Evolutionary conservation across 2,888 invertebrate species (phyloP), one percentile per base, ranked within the genome.

Genomic region (Cheilosia grossa): DNA sequence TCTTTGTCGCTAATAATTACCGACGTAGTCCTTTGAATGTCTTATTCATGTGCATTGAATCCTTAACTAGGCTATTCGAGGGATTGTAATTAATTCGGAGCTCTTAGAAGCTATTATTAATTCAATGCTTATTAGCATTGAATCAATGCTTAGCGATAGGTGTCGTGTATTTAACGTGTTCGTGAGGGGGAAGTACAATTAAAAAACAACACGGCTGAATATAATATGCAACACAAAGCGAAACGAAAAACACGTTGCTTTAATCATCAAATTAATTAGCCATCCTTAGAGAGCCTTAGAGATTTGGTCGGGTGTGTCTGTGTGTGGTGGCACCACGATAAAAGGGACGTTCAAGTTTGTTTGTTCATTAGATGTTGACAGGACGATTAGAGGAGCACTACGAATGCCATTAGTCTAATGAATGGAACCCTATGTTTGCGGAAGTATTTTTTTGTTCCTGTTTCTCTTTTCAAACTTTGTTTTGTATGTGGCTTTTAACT

Each of bases 1-100:
- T 13, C 24, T 40, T 53, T 10, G 49, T 42, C 21, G 40, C 4
- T 40, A 37, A 37, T 13, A 37, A n/a, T n/a, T 13, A 13, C 1
- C 37, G 13, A 13, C 47, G 21, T 44, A 49, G 40, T 42, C 49
- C 66, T 67, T 59, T 53, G 37, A 59, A 69, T 83, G 64, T 79
- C 66, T 83, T 83, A 83, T 83, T 83, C 74, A 83, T 64, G 63
- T 63, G 63, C 73, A 69, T 51, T 69, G 82, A 83, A 69, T 83
- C 67, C 66, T 66, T 44, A 83, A 82, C 67, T 42, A 70, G 30
- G 30, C 13, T 19, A 37, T 51, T 21, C 58, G 73, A 73, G 73
- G 56, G 82, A 42, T 82, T 61, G 69, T 79, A 67, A 79, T 83
- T 83, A 69, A 79, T 79, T 74, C 69, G 13, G 24, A 58, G 33